Base-by-base conservation (phyloP, 37 sponge, comb jelly and placozoan genomes). In the Halichondria panicea region DNA sequence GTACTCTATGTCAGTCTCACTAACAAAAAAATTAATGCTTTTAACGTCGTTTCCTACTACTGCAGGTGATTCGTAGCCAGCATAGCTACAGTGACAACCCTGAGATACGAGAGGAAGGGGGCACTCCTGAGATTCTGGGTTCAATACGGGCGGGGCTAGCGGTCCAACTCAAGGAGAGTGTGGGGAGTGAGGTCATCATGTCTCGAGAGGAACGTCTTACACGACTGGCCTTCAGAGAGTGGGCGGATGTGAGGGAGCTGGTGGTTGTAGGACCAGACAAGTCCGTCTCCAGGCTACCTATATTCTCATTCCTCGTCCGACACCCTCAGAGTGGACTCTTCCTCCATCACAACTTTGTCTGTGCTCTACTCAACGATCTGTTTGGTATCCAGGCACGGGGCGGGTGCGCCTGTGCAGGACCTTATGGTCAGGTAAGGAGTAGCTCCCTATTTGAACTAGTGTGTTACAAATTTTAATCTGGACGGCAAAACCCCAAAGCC, bases 341-440 rank as follows among this genome's bases (percentile, higher is more conserved):
- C 75, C 85, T 95, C 25, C 95, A 95, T 66, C 84, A 91, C 76
- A 88, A 95, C 85, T 95, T 67, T 78, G 86, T 95, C 6, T 84
- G 88, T 55, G 72, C 84, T 0, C 81, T 95, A 4, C 80, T 95
- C 54, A 89, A 90, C 57, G 95, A 95, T 57, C 70, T 95, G 69
- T 95, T 91, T 76, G 95, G 95, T 1, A 87, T 95, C 32, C 95
- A 95, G 42, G 62, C 89, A 36, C 57, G 95, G 19, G 95, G 95
- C 4, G 95, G 95, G 18, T 95, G 95, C 43, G 66, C 86, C 12
- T 95, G 95, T 84, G 91, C 95, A 19, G 95, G 95, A 30, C 92
- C 92, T 35, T 92, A 92, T 77, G 88, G 75, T n/a, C 88, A 87
- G 84, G 92, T 91, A 41, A 58, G 62, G 18, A 28, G 38, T 43